Conservation (phyloP, 2,113 vertebrate species). For the Epinephelus cyanopodus region DNA sequence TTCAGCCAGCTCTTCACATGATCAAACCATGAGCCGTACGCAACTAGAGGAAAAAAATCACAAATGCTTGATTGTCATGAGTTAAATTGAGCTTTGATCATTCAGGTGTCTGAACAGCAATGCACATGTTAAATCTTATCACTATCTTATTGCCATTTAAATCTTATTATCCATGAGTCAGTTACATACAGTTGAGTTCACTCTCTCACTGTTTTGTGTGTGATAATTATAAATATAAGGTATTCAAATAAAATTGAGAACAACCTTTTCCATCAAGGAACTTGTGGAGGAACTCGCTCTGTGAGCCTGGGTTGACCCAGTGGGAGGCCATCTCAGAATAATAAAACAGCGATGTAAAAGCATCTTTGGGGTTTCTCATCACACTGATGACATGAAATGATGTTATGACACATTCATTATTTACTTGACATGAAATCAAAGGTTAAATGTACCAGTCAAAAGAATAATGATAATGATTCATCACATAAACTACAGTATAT, state of each 20-base stretch:
- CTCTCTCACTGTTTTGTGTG: too few relatives aligned
- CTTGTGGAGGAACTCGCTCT: slow-evolving; percentile 79
- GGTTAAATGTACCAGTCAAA: background rate
- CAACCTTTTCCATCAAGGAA: slow-evolving; percentile 75
- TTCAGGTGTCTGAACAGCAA: too few relatives aligned
- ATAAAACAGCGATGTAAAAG: slow-evolving; percentile 81
- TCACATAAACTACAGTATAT: background rate
- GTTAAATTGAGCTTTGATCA: background rate
- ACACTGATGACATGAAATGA: slow-evolving; percentile 79
- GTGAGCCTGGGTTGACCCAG: slow-evolving; percentile 73
- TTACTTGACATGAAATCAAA: too few relatives aligned
- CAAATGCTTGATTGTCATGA: background rate
- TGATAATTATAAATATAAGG: too few relatives aligned
- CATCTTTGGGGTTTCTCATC: slow-evolving; percentile 83
- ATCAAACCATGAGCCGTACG: slow-evolving; percentile 85
- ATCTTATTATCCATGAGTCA: too few relatives aligned
- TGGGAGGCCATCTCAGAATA: slow-evolving; percentile 69
- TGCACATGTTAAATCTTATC: too few relatives aligned
- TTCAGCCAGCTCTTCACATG: slow-evolving; percentile 83
- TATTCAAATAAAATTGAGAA: too few relatives aligned
- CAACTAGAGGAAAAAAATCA: slow-evolving; percentile 61
- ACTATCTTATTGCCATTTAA: too few relatives aligned
- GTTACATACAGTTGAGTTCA: too few relatives aligned
- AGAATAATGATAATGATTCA: background rate
- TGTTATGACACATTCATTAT: background rate